Evolutionary conservation across 2,888 invertebrate species (phyloP), one percentile per base, ranked within the genome.

Genomic region (Cyclophora punctaria): DNA sequence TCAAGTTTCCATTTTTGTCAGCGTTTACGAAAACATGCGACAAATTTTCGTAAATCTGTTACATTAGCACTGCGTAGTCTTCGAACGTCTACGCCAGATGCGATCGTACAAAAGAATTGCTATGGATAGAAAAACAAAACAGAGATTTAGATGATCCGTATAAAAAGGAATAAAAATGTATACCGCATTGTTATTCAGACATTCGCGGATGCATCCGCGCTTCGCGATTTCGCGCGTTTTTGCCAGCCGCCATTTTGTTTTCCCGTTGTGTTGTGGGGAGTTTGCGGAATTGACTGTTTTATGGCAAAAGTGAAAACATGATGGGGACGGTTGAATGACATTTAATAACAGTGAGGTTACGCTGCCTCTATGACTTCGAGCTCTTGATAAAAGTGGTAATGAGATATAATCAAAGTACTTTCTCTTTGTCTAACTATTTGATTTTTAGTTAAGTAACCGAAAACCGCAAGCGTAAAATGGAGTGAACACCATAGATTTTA

Each of bases 251-350:
- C 78, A 78, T 80, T 75, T 80, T 77, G 77, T 76, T 58, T 75
- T 75, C 70, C 72, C 34, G 44, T 34, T 44, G 34, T 72, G 64
- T 53, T 60, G 65, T 59, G 66, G 63, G 66, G 64, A 66, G 65
- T 60, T 67, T 66, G 71, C 71, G 73, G 73, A 80, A 78, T 75
- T 67, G 59, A 57, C 65, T 65, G 69, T 79, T 79, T 78, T 75
- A 76, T 78, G 70, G 75, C 71, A 82, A 83, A 83, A 84, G 84
- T 84, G 83, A 84, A 83, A 85, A 73, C 71, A 61, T 66, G 64
- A 74, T 67, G 62, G 67, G 65, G 63, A 64, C 70, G 64, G 71
- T 71, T 74, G 69, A 73, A 72, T 66, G 73, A 73, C 73, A 72
- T 58, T 65, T 64, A 59, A 62, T 55, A 63, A 62, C 60, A 62